These are phyloP conservation scores for Anolis sagrei DNA, from an alignment of 2,113 vertebrate species.

Conservation along the genomic window DNA sequence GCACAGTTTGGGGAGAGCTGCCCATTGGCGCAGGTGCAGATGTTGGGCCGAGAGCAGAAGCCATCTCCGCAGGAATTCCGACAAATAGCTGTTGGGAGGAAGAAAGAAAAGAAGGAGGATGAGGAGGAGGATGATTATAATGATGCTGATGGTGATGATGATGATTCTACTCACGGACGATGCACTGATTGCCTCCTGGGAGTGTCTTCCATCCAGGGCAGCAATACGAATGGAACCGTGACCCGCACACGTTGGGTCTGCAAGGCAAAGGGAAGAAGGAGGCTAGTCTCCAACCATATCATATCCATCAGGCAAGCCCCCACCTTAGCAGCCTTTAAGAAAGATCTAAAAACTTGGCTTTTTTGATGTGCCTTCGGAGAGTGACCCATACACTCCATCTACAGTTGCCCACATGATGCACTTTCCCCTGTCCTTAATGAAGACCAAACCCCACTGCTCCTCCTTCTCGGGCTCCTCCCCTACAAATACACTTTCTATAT, in stretches of 20 bases:
- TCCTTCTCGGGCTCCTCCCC: too few relatives aligned
- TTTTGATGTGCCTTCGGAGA: too few relatives aligned
- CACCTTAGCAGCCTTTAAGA: too few relatives aligned
- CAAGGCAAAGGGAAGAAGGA: conserved; percentile 20
- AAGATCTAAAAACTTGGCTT: too few relatives aligned
- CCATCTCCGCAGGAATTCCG: conserved; percentile 92
- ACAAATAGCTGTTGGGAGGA: conserved; percentile 83
- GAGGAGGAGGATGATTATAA: background rate
- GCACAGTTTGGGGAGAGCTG: conserved; percentile 90
- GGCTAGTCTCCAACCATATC: too few relatives aligned
- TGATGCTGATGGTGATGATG: too few relatives aligned
- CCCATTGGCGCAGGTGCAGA: conserved; percentile 92
- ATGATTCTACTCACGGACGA: conserved; percentile 91
- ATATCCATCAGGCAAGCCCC: too few relatives aligned
- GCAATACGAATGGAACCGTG: conserved; percentile 97
- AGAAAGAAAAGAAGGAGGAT: background rate
- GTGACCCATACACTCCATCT: too few relatives aligned
- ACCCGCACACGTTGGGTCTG: conserved; percentile 98
- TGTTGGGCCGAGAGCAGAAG: conserved; percentile 93
- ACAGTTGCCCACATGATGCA: too few relatives aligned
- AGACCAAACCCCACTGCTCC: too few relatives aligned
- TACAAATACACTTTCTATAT: too few relatives aligned
- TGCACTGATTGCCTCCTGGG: conserved; percentile 96
- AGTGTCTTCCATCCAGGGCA: conserved; percentile 98
- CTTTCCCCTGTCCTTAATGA: too few relatives aligned